Evolutionary conservation across 2,888 invertebrate species (phyloP), one percentile per base, ranked within the genome.

Genomic region (Liopterus haemorrhoidalis): DNA sequence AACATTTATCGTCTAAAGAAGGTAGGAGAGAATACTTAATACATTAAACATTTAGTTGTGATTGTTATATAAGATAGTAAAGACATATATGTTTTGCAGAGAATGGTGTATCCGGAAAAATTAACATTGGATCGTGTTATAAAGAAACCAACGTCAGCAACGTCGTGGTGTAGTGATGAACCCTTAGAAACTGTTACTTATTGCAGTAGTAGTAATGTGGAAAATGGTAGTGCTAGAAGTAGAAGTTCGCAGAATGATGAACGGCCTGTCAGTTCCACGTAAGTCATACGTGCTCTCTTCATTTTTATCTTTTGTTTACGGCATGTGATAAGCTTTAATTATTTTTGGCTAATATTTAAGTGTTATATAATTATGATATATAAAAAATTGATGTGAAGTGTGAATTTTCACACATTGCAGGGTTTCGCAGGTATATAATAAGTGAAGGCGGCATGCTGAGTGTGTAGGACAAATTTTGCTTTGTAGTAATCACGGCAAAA

Each of bases 31-130:
- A n/a, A n/a, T 39, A 45, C 45, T 45, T 45, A 45, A 44, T 44
- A 38, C 37, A 45, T 39, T 45, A 32, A 32, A 39, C 33, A 11
- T 31, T 19, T 45, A 19, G 42, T 5, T 28, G 20, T 11, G 22
- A n/a, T 28, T 4, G 4, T 12, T 12, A 6, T 11, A 24, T 5
- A 37, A 4, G 20, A 37, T 14, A 12, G 18, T 6, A 45, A 33
- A 28, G 21, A 20, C 28, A 47, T 46, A 19, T 49, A 49, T 49
- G 57, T 54, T 16, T 52, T 64, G 59, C 60, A 60, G 59, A 60
- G 66, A 60, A 69, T 68, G 68, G 67, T 69, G 49, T 69, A 66
- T 53, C 69, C 69, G 21, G 69, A 69, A 59, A 62, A 64, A 55
- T 54, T 64, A 49, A 57, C 54, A 45, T 55, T 67, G 35, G 64